Evolutionary conservation across 2,888 invertebrate species (phyloP).

Genomic region (Aquatica leii): DNA sequence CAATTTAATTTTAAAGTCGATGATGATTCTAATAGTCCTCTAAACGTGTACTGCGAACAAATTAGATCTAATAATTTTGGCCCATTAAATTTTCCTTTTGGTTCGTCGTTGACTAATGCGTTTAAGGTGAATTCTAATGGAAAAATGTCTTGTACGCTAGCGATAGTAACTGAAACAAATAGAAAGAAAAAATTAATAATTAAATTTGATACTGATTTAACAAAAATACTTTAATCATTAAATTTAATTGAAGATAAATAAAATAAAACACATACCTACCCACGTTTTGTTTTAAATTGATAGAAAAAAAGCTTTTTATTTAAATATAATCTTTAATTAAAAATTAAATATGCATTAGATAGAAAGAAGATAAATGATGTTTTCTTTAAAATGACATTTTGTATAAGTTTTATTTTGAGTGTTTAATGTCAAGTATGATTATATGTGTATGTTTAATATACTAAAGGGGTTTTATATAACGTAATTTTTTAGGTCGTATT

Average conservation of each 20-base stretch:
- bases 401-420: no score
- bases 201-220: no score
- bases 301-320: no score
- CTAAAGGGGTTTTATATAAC: no score
- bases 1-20: constrained; percentile 47
- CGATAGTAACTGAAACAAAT: constrained; percentile 26
- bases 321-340: neutral
- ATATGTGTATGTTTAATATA: no score
- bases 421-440: no score
- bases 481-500: no score
- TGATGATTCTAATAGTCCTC: constrained; percentile 41
- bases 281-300: no score
- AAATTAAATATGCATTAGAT: constrained; percentile 9
- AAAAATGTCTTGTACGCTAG: constrained; percentile 16
- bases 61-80: constrained; percentile 38
- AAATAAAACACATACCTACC: no score
- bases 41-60: constrained; percentile 44
- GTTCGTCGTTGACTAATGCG: constrained; percentile 42
- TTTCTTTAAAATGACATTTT: no score
- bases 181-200: neutral
- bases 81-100: constrained; percentile 40
- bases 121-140: constrained; percentile 44
- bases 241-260: no score
- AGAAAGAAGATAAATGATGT: neutral
- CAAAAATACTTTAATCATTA: no score